Percentiles rank a stretch among this genome's conserved stretches.
Conservation (phyloP, 2,888 invertebrate genomes). For the Caradrina kadenii region DNA sequence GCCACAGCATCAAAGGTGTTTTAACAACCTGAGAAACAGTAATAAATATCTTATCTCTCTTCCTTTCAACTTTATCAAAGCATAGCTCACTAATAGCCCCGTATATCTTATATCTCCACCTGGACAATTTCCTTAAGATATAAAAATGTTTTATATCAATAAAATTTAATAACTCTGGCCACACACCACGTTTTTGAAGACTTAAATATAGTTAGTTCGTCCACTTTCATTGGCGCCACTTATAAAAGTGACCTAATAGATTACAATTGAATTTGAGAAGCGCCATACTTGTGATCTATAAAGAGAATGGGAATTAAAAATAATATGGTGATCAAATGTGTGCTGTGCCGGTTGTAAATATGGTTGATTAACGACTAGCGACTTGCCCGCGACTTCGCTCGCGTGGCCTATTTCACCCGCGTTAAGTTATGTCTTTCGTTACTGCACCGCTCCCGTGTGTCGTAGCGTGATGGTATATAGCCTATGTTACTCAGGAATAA, state of each 20-base stretch:
- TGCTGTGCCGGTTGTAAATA: not conserved
- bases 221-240: conserved; percentile 45
- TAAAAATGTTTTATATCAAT: conserved; percentile 66
- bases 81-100: conserved; percentile 15
- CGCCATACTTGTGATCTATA: conserved; percentile 31
- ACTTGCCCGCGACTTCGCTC: no score
- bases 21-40: conserved; percentile 3
- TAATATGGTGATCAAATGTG: not conserved
- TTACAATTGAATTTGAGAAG: conserved; percentile 53
- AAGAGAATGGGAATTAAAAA: not conserved
- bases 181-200: conserved; percentile 51
- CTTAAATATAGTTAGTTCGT: conserved; percentile 43
- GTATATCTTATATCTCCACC: conserved; percentile 37
- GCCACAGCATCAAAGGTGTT: conserved; percentile 1
- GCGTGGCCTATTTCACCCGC: no score
- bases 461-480: no score
- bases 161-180: conserved; percentile 63
- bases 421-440: no score
- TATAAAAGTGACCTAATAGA: conserved; percentile 49
- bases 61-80: conserved; percentile 27
- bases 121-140: conserved; percentile 38
- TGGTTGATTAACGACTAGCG: no score
- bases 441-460: no score
- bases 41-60: conserved; percentile 34
- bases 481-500: no score